Base-by-base conservation (phyloP, 1,140 invertebrate species). In the Drepana arcuata region DNA sequence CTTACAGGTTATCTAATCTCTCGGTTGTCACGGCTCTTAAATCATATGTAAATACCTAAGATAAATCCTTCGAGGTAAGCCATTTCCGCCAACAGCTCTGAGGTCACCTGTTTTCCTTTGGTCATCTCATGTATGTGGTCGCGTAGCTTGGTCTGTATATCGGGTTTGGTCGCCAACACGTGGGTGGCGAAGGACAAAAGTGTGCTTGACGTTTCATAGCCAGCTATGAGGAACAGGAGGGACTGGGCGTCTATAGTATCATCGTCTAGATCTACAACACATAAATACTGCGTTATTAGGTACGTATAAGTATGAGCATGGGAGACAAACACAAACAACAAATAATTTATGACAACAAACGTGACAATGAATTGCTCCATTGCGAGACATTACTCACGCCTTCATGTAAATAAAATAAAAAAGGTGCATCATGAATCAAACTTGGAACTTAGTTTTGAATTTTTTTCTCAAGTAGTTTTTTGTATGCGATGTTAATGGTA, bases 111-210 rank as follows among this genome's bases (percentile, higher is more conserved):
- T 13, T 83, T 72, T 32, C 73, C 71, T 31, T 86, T 52, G 1
- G 72, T 72, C 2, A 84, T 35, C 1, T 84, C 68, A 2, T 70
- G 43, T 1, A 93, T 85, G 75, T 92, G 90, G 23, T 82, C 50
- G 3, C 86, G 48, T 1, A 90, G 54, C 41, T 84, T 85, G 0
- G 86, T 68, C 53, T 92, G 91, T 7, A 89, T 44, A 0, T 90
- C 87, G 0, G 86, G 86, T 48, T 88, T 68, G 7, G 83, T 66
- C 0, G 90, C 88, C 36, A 93, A 60, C 10, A 84, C 73, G 47
- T 88, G 87, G 1, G 86, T 61, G 2, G 84, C 78, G 43, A 88
- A 89, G 0, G 85, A 80, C 14, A 84, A 48, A 1, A 88, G 62
- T 1, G 85, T 79, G 38, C 84, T 86, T 0, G 84, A 78, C 0